These are phyloP conservation scores for Plebejus anna DNA, from an alignment of 2,888 invertebrate species.

Conservation along the genomic window DNA sequence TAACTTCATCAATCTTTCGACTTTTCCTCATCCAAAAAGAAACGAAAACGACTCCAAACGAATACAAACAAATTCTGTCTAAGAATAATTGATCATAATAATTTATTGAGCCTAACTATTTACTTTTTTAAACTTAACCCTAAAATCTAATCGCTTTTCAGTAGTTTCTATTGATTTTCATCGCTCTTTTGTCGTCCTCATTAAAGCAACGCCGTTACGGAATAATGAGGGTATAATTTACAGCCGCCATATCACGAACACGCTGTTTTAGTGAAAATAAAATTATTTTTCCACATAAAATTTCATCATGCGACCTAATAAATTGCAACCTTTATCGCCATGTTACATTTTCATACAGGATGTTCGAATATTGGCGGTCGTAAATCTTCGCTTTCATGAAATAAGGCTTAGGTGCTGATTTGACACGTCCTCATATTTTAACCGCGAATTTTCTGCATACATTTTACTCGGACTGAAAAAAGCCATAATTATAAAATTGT, in stretches of 20 bases:
- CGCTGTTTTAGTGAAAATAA: constrained; percentile 63
- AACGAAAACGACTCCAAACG: too few species aligned
- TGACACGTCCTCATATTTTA: neutral
- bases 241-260: constrained; percentile 63
- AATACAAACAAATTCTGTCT: too few species aligned
- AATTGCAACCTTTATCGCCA: constrained; percentile 63
- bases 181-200: constrained; percentile 51
- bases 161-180: constrained; percentile 47
- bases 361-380: constrained; percentile 7
- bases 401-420: constrained; percentile 9
- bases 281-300: constrained; percentile 54
- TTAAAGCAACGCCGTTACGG: constrained; percentile 56
- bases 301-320: constrained; percentile 61
- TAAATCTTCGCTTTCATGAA: constrained; percentile 28
- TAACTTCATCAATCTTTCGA: too few species aligned
- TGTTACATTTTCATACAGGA: constrained; percentile 39
- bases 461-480: neutral
- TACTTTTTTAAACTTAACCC: neutral
- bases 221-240: constrained; percentile 71
- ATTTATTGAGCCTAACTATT: too few species aligned
- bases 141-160: constrained; percentile 38
- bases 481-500: neutral
- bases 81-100: too few species aligned
- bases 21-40: too few species aligned
- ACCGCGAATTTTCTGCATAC: neutral